Evolutionary conservation across 2,797 vertebrate species (phyloP).

Genomic region (Squalus acanthias): DNA sequence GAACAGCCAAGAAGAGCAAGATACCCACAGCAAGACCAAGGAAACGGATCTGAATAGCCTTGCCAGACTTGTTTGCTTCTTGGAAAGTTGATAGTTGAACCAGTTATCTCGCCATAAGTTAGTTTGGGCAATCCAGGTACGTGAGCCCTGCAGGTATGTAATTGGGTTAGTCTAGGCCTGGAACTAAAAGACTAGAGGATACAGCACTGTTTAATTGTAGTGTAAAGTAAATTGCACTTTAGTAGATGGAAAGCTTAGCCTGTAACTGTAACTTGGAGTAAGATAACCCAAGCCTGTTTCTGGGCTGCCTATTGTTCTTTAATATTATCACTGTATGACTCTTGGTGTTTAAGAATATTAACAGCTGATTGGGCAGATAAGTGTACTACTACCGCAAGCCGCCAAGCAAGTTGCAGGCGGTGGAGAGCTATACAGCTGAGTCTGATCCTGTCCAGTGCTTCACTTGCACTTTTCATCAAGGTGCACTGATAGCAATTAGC

Average conservation of each 20-base stretch:
- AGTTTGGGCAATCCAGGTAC: too few relatives aligned
- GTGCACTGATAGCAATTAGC: background rate
- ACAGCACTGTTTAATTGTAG: background rate
- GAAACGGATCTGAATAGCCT: background rate
- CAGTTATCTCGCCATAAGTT: background rate
- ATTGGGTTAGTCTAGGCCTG: background rate
- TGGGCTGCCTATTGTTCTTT: background rate
- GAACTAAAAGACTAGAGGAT: background rate
- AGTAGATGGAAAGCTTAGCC: background rate
- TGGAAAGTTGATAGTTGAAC: background rate
- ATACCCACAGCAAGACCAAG: background rate
- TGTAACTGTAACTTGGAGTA: background rate
- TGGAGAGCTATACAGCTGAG: background rate
- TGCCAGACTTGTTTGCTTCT: background rate
- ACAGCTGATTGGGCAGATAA: background rate
- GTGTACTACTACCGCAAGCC: too few relatives aligned
- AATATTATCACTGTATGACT: too few relatives aligned
- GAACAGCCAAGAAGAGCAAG: background rate
- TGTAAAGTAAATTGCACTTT: background rate
- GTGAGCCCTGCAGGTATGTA: too few relatives aligned
- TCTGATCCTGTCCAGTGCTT: background rate
- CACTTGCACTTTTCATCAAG: background rate
- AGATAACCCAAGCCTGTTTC: background rate
- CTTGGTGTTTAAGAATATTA: background rate
- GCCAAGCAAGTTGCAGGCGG: background rate